Base-by-base conservation (phyloP, 1,140 invertebrate genomes). In the Pararge aegeria region DNA sequence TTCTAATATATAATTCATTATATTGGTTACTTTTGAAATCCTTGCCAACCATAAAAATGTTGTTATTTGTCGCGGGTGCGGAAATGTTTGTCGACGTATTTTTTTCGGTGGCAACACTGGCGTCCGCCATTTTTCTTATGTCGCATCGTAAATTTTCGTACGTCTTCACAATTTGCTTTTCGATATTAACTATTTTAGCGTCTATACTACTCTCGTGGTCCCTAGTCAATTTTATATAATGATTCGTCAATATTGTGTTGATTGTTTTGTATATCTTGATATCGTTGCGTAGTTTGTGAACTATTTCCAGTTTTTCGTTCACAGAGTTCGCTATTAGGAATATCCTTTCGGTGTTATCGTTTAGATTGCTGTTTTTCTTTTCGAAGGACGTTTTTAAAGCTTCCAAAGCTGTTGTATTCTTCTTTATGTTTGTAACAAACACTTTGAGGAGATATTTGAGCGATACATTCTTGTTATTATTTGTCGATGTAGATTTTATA, bases 241-340 rank as follows among this genome's bases (percentile, higher is more conserved):
- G 81, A 34, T 89, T 88, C 0, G 87, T 89, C 20, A 89, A 30
- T 42, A 89, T 80, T 0, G 87, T 85, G 42, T 89, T 89, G 19
- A 89, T 80, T 0, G 84, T 87, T 75, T 72, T 74, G 16, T 87
- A 89, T 65, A 88, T 87, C 76, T 86, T 89, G 0, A 89, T 89
- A 44, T 89, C 87, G 66, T 80, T 88, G 54, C 85, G 66, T 34
- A 89, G 61, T 70, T 87, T 89, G 44, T 84, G 73, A 10, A 89
- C 79, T 12, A 83, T 59, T 50, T 89, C 84, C 19, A 89, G 70
- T 78, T 89, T 89, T 16, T 89, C 83, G 73, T 89, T 81, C 1
- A 89, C 70, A 0, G 75, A 66, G n/a, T 75, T 81, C 16, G 77
- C 68, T 55, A 87, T 61, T 29, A 86, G 79, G 54, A 83, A 67